Evolutionary conservation across 2,113 vertebrate genomes (phyloP).

Genomic region (Tamias sibiricus): DNA sequence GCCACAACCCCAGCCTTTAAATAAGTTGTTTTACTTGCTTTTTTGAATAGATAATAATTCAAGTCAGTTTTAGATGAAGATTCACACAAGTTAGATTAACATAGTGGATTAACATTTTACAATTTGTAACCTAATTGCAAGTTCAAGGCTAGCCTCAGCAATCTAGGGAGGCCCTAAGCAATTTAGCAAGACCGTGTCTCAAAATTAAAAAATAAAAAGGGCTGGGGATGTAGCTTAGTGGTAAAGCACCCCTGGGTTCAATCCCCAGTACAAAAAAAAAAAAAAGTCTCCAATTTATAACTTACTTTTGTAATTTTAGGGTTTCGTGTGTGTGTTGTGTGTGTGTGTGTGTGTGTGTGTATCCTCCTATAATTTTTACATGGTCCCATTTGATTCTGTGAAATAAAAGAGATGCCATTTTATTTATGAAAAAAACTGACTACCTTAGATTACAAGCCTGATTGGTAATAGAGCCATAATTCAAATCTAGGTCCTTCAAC

Average conservation of each 20-base stretch:
- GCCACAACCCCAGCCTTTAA: neutral
- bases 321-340: neutral
- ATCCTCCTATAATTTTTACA: constrained; percentile 13
- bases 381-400: constrained; percentile 28
- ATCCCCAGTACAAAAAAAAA: too few relatives aligned
- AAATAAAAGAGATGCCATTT: constrained; percentile 11
- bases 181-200: too few relatives aligned
- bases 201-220: too few relatives aligned
- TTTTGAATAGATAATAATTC: constrained; percentile 32
- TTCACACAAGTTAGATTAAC: neutral
- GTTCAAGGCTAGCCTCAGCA: too few relatives aligned
- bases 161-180: too few relatives aligned
- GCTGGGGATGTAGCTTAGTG: too few relatives aligned
- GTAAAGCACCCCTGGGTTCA: too few relatives aligned
- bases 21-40: constrained; percentile 19
- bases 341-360: neutral
- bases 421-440: constrained; percentile 23
- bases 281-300: neutral
- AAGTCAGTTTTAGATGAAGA: constrained; percentile 49
- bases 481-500: neutral
- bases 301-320: neutral
- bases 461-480: neutral
- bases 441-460: neutral
- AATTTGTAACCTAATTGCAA: neutral
- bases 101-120: constrained; percentile 10